These are phyloP conservation scores for Trichopria drosophilae DNA, from an alignment of 2,888 invertebrate species.

Conservation along the genomic window DNA sequence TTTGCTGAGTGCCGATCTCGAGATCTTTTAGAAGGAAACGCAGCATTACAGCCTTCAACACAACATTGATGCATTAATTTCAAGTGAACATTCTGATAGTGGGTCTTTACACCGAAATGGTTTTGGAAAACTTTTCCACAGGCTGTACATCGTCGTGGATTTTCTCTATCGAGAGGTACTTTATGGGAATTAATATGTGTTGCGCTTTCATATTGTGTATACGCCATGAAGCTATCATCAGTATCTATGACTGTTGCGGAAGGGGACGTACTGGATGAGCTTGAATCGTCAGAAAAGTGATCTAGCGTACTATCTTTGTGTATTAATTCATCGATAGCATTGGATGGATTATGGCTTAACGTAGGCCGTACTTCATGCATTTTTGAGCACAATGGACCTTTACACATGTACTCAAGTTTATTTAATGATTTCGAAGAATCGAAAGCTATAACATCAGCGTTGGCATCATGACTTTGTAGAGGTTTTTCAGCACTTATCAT, in stretches of 20 bases:
- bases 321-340: no score
- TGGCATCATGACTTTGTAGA: conserved; percentile 62
- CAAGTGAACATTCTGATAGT: conserved; percentile 93
- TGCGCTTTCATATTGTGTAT: conserved; percentile 73
- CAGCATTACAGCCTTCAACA: conserved; percentile 91
- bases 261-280: conserved; percentile 58
- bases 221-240: conserved; percentile 60
- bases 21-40: conserved; percentile 90
- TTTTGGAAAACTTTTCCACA: conserved; percentile 94
- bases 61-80: conserved; percentile 95
- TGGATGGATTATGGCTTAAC: no score
- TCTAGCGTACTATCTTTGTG: conserved; percentile 55
- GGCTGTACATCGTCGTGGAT: conserved; percentile 86
- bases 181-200: conserved; percentile 78
- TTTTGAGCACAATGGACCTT: no score
- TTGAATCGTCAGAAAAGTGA: conserved; percentile 57
- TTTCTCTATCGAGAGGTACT: conserved; percentile 88
- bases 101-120: conserved; percentile 89
- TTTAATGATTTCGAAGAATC: conserved; percentile 68
- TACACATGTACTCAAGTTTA: conserved; percentile 78
- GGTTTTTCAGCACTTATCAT: conserved; percentile 61
- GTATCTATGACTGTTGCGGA: conserved; percentile 57
- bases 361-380: no score
- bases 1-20: conserved; percentile 92
- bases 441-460: conserved; percentile 63